These are phyloP conservation scores for Neogale vison DNA, from an alignment of 2,113 vertebrate genomes.

Conservation along the genomic window DNA sequence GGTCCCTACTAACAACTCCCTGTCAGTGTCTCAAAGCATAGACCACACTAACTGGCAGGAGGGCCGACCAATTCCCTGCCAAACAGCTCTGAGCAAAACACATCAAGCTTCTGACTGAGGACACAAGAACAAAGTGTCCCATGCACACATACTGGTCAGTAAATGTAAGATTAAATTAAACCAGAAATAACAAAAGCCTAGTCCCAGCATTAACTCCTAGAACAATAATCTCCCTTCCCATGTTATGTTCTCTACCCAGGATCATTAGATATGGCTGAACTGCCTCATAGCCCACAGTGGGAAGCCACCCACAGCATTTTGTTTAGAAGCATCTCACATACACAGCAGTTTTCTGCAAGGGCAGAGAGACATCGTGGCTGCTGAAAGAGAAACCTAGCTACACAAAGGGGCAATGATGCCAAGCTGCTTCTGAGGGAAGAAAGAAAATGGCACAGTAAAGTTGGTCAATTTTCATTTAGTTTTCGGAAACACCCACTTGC, in stretches of 20 bases:
- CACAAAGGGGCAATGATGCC: slow-evolving; percentile 35
- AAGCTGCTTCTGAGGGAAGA: neutral
- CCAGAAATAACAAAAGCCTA: neutral
- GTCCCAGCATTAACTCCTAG: neutral
- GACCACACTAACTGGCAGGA: neutral
- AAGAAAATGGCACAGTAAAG: neutral
- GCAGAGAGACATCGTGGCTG: slow-evolving; percentile 2
- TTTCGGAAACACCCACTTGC: neutral
- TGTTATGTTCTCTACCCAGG: neutral
- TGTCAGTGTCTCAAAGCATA: neutral
- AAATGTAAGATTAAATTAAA: neutral
- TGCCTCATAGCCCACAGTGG: neutral
- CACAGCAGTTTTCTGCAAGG: neutral
- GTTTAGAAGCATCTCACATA: slow-evolving; percentile 54
- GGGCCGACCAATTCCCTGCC: neutral
- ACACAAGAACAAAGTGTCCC: neutral
- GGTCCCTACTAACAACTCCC: neutral
- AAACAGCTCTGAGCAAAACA: neutral
- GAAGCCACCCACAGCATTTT: neutral
- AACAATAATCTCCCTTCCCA: neutral
- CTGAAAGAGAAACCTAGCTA: slow-evolving; percentile 51
- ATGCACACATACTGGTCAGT: neutral
- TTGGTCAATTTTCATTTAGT: neutral
- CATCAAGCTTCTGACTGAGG: neutral
- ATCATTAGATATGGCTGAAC: neutral